Base-by-base conservation (phyloP, 2,888 invertebrate species). In the Acrobasis consociella region DNA sequence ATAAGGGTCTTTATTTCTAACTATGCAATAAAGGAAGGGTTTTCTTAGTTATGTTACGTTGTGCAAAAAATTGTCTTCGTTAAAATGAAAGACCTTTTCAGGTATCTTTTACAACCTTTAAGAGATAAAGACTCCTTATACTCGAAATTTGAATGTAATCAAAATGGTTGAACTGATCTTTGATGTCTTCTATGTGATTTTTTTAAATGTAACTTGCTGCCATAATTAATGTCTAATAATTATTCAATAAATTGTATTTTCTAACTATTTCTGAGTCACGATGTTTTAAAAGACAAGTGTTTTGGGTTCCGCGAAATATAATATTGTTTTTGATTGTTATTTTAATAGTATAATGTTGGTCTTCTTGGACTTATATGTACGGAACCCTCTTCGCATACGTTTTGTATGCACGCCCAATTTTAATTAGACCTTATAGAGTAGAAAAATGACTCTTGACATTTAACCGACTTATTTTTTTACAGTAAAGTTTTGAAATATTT, bases 141-240 rank as follows among this genome's bases (percentile, higher is more conserved):
- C 16, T 60, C 59, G 37, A 49, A 73, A 70, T 67, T 60, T 74
- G 68, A 75, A 58, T 46, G 61, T 79, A 77, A 78, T 71, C 69
- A 75, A 66, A 75, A 69, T 77, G 75, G 77, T 77, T 77, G 80
- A 82, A 81, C 81, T 78, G 81, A 80, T 72, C 80, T 73, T 76
- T 71, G 69, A 77, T 73, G 81, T 83, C 79, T 84, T 82, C 75
- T 77, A 74, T 69, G 75, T 81, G 72, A 78, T 78, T 78, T 72
- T 76, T 80, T 76, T 66, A 38, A 31, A 52, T 61, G 63, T 66
- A 80, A 81, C 74, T 74, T 69, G 81, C 79, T 83, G 81, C 82
- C 81, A 81, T 81, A 74, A 66, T 75, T 60, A 62, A 62, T 58
- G 49, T 65, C 60, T 60, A 16, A 50, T 22, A n/a, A 31, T 13